Conservation (phyloP, 2,797 vertebrate genomes). For the Argentina silus region DNA sequence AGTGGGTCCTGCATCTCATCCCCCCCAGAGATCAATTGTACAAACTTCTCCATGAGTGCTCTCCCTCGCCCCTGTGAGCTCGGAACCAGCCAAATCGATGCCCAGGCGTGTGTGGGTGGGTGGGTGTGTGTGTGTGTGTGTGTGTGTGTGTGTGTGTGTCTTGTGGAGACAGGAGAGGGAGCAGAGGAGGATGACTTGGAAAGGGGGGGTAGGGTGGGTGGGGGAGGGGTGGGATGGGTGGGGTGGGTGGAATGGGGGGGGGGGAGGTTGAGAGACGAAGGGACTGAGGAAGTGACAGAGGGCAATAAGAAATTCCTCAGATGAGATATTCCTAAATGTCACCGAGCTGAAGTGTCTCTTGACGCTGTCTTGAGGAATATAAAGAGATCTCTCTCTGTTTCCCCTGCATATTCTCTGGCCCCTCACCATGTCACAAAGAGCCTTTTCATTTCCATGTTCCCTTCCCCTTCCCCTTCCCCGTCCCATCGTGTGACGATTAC, state of each 20-base stretch:
- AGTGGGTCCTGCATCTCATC: slow-evolving; percentile 59
- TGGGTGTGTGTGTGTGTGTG: slow-evolving; percentile 15
- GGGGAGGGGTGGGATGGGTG: slow-evolving; percentile 15
- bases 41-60: slow-evolving; percentile 76
- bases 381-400: slow-evolving; percentile 41
- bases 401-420: slow-evolving; percentile 28
- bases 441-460: slow-evolving; percentile 33
- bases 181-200: slow-evolving; percentile 37
- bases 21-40: slow-evolving; percentile 79
- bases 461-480: slow-evolving; percentile 4
- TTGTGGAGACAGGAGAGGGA: slow-evolving; percentile 37
- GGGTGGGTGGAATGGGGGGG: slow-evolving; percentile 26
- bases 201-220: slow-evolving; percentile 22
- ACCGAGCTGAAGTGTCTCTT: slow-evolving; percentile 61
- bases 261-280: slow-evolving; percentile 24
- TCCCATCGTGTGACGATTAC: slow-evolving; percentile 22
- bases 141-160: slow-evolving; percentile 22
- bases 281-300: slow-evolving; percentile 38
- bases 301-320: slow-evolving; percentile 69
- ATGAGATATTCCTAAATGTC: slow-evolving; percentile 81
- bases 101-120: slow-evolving; percentile 37
- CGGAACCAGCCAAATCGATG: slow-evolving; percentile 70
- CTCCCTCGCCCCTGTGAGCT: slow-evolving; percentile 59
- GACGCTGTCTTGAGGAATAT: slow-evolving; percentile 51
- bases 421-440: slow-evolving; percentile 37